Evolutionary conservation across 2,797 vertebrate genomes (phyloP), one percentile per base, ranked within the genome.

Genomic region (Ptychadena robeensis): DNA sequence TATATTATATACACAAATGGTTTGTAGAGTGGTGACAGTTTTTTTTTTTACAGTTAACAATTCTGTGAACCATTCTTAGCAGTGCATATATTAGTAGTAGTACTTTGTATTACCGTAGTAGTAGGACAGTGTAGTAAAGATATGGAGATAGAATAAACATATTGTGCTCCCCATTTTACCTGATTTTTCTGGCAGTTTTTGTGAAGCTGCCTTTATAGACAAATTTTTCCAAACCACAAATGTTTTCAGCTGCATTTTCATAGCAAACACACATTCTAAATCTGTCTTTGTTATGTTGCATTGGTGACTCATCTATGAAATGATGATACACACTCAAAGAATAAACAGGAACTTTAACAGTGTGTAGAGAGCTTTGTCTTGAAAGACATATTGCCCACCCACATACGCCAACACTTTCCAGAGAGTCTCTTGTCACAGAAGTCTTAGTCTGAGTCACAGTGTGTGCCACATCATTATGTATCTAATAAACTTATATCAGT

Each of bases 241-340:
- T 66, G 34, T 25, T 9, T 15, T 77, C 18, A 44, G 34, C 10
- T n/a, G 28, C 22, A 44, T 14, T 53, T 38, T 30, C 28, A 9
- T n/a, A 67, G 38, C 2, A 67, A 44, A 35, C 6, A 11, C 15
- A 3, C 9, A 34, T 67, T 67, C 65, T 53, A 67, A 14, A 32
- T 67, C 18, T 67, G n/a, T 34, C 65, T 67, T 67, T 67, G 31
- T 53, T 53, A 53, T 53, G 44, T 67, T 67, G 18, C 48, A n/a
- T 40, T 66, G 73, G 48, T 79, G 68, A 79, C 31, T 83, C 31
- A 61, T 78, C 31, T 79, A 38, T 79, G 67, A 74, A 81, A 73
- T 71, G 57, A 61, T 5, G 18, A 12, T 18, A 32, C 27, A 67
- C 28, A 67, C 35, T 35, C 67, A 25, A 57, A 81, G 79, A 57